Evolutionary conservation across 1,140 invertebrate species (phyloP).

Genomic region (Varroa destructor): DNA sequence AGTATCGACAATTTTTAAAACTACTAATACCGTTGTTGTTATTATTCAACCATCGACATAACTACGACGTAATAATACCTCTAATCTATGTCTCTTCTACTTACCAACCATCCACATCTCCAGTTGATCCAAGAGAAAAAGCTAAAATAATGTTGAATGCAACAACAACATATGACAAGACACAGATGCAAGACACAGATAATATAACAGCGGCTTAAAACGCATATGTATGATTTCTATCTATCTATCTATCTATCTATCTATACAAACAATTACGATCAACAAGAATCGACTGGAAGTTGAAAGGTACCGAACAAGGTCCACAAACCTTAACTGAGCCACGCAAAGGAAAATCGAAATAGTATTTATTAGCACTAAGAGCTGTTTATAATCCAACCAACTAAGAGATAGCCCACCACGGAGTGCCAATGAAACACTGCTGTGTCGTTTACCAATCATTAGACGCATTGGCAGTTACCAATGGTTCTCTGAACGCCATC

Average conservation of each 20-base stretch:
- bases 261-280: not conserved
- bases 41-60: too few species aligned
- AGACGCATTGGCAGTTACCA: too few species aligned
- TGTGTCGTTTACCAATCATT: too few species aligned
- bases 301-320: too few species aligned
- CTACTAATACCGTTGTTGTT: too few species aligned
- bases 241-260: conserved; percentile 8
- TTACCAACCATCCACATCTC: not conserved
- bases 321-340: too few species aligned
- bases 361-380: not conserved
- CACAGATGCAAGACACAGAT: not conserved
- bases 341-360: too few species aligned
- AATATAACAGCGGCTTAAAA: not conserved
- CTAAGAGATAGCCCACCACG: not conserved
- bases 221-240: not conserved
- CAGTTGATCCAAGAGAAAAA: not conserved
- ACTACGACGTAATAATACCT: too few species aligned
- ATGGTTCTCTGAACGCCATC: too few species aligned
- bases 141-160: conserved; percentile 20
- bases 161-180: conserved; percentile 28
- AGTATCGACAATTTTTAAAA: too few species aligned
- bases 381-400: not conserved
- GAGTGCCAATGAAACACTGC: too few species aligned
- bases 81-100: too few species aligned
- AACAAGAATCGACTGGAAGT: not conserved